Conservation (phyloP, 2,113 vertebrate genomes). For the Lutjanus erythropterus region DNA sequence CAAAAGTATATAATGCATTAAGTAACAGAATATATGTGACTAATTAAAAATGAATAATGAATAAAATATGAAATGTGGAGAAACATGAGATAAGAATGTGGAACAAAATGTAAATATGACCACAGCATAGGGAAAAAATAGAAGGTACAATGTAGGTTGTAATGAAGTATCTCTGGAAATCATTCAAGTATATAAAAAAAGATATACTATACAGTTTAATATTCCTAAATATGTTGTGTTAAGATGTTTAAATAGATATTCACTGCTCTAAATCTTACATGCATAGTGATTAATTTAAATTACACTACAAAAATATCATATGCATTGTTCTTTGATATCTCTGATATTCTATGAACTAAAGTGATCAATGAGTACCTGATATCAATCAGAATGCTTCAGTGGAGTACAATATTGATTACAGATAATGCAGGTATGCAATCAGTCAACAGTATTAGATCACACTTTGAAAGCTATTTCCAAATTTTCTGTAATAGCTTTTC, state of each 20-base stretch:
- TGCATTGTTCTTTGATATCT: neutral
- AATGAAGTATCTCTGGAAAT: slow-evolving; percentile 1
- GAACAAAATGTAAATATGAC: neutral
- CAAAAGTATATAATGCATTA: neutral
- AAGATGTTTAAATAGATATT: neutral
- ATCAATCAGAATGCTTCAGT: neutral
- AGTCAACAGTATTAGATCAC: slow-evolving; percentile 18
- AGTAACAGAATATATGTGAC: neutral
- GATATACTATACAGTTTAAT: neutral
- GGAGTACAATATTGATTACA: neutral
- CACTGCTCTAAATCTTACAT: neutral
- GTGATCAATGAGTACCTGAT: neutral
- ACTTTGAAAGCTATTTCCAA: neutral
- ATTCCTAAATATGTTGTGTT: neutral
- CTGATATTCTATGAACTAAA: no score
- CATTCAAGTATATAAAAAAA: neutral
- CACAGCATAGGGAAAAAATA: neutral
- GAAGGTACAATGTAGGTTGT: neutral
- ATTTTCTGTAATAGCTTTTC: neutral
- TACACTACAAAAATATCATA: neutral
- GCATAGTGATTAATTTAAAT: neutral
- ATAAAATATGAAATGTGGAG: neutral
- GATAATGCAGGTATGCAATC: neutral
- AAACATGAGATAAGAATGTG: neutral
- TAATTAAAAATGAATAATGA: neutral